Evolutionary conservation across 2,113 vertebrate genomes (phyloP).

Genomic region (Dasyornis broadbenti): DNA sequence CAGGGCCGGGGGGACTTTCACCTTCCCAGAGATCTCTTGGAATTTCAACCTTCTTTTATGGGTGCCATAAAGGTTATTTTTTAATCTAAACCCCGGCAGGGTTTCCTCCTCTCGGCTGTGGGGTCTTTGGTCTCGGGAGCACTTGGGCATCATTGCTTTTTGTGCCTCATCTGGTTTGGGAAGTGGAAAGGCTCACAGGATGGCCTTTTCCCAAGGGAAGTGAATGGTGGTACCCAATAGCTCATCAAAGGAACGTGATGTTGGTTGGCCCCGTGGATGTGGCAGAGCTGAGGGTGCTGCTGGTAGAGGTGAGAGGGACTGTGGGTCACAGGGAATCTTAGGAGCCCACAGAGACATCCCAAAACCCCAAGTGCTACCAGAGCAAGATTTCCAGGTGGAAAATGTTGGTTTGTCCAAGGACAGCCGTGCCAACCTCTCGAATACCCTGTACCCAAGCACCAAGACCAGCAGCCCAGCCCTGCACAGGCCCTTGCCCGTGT

Average conservation of each 20-base stretch:
- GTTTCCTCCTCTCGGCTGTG: fast-evolving
- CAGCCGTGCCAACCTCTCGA: fast-evolving
- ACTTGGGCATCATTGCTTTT: not conserved
- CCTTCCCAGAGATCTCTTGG: not conserved
- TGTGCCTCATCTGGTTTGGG: not conserved
- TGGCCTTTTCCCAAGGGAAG: not conserved
- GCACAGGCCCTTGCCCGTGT: fast-evolving
- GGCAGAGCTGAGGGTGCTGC: not conserved
- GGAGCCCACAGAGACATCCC: not conserved
- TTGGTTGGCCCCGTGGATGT: fast-evolving
- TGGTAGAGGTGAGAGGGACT: not conserved
- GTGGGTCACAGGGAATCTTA: fast-evolving
- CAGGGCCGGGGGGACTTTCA: not conserved
- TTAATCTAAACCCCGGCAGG: not conserved
- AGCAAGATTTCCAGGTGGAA: not conserved
- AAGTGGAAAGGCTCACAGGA: fast-evolving
- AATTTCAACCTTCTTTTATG: conserved; percentile 31
- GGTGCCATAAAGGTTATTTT: conserved; percentile 40
- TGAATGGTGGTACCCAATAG: not conserved
- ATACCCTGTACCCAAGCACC: fast-evolving
- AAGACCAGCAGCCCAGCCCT: fast-evolving
- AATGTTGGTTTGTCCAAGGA: not conserved
- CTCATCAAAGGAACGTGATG: not conserved
- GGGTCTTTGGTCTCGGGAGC: not conserved
- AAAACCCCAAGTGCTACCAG: not conserved